Base-by-base conservation (phyloP, 2,888 invertebrate species). In the Dione juno region DNA sequence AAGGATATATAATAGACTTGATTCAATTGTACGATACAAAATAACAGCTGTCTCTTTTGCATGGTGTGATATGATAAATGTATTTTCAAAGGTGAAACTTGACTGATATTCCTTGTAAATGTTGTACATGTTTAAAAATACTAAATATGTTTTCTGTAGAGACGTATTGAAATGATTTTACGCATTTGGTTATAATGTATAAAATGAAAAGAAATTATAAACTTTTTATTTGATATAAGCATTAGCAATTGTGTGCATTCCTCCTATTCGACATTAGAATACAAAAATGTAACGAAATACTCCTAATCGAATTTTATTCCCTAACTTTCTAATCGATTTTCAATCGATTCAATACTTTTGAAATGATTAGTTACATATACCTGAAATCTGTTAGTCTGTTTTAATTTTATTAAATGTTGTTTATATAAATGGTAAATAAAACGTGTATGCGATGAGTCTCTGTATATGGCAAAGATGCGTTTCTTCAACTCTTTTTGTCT, bases 21-120 rank as follows among this genome's bases (percentile, higher is more conserved):
- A 64, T 67, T 71, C 64, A 71, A 71, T 64, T 37, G 57, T 53
- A 45, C 40, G 35, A 54, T 40, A 35, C 54, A 64, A 64, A 68
- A 68, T 68, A 68, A 40, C 64, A 69, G 54, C 69, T 69, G 69
- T 45, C 41, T 45, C 69, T 54, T 59, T 41, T 16, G 63, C 35
- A 19, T 54, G 3, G 43, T n/a, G 9, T 45, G 11, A 40, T 53
- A 48, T 28, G 5, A 28, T 28, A 45, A n/a, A 45, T 45, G 16
- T 63, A 61, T 50, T 61, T 45, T n/a, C 28, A 45, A 61, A 61
- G 35, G 45, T 45, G 45, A 61, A 28, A 35, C 11, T 40, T 57
- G 57, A 37, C 16, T 57, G 16, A 40, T 40, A 40, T 16, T n/a
- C 16, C 37, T 28, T 19, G n/a, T n/a, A 54, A 35, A 54, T 54